Evolutionary conservation across 2,888 invertebrate genomes (phyloP).

Genomic region (Ametastegia equiseti): DNA sequence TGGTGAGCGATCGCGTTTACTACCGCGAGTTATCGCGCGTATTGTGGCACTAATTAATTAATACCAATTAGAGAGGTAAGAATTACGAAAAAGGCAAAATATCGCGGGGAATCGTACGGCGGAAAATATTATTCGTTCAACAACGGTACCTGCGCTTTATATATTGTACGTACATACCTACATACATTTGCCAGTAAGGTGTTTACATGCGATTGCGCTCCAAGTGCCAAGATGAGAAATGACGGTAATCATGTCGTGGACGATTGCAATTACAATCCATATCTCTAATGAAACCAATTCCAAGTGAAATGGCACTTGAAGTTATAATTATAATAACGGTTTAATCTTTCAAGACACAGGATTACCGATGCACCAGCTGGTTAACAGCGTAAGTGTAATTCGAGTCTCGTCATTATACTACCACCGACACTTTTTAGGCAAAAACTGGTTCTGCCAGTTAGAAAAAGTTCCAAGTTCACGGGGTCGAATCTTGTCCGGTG

Average conservation of each 20-base stretch:
- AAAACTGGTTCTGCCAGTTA: background rate
- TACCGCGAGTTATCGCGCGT: background rate
- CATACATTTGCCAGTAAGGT: too few species aligned
- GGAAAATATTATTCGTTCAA: background rate
- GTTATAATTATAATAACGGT: too few species aligned
- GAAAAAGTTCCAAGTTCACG: conserved; percentile 13
- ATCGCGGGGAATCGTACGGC: background rate
- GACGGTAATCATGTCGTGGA: too few species aligned
- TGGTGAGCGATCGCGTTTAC: conserved; percentile 20
- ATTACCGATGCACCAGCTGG: background rate
- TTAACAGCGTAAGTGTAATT: background rate
- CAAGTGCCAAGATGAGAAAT: too few species aligned
- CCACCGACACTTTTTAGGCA: conserved; percentile 17
- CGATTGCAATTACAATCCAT: too few species aligned
- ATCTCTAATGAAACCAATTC: too few species aligned
- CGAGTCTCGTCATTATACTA: conserved; percentile 26
- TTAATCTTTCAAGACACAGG: background rate
- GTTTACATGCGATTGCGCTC: too few species aligned
- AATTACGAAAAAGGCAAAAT: background rate
- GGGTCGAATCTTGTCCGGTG: conserved; percentile 9
- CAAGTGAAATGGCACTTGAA: too few species aligned
- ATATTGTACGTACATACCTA: too few species aligned
- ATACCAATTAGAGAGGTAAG: conserved; percentile 22
- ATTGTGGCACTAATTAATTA: conserved; percentile 25
- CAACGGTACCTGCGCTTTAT: conserved; percentile 29